Evolutionary conservation across 1,140 invertebrate genomes (phyloP).

Genomic region (Drosophila seguyi): DNA sequence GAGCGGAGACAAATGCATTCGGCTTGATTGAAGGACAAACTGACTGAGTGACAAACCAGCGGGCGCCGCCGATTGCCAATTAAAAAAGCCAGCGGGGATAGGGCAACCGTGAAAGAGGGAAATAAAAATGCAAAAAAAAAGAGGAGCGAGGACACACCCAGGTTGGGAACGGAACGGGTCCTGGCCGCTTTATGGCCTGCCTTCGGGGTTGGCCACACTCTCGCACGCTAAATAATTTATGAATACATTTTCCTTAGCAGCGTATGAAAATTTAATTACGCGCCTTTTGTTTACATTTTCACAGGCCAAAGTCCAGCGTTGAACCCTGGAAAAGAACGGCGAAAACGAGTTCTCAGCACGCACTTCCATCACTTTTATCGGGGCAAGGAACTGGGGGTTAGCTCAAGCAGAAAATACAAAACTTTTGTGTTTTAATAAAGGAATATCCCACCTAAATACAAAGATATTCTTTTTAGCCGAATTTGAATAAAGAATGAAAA

Average conservation of each 20-base stretch:
- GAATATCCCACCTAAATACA: neutral
- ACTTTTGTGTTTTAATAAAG: slow-evolving; percentile 11
- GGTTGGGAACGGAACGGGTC: neutral
- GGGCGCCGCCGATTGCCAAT: slow-evolving; percentile 66
- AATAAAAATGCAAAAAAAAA: slow-evolving; percentile 35
- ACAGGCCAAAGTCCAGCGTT: slow-evolving; percentile 53
- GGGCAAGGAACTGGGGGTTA: neutral
- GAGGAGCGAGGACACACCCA: slow-evolving; percentile 30
- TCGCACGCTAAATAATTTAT: slow-evolving; percentile 64
- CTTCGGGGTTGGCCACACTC: slow-evolving; percentile 48
- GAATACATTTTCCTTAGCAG: slow-evolving; percentile 57
- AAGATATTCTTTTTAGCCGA: neutral
- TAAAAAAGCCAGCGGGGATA: slow-evolving; percentile 45
- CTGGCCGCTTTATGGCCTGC: slow-evolving; percentile 22
- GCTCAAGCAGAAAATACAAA: slow-evolving; percentile 16
- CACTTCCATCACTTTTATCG: slow-evolving; percentile 18
- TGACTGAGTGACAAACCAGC: slow-evolving; percentile 36
- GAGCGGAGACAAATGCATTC: slow-evolving; percentile 49
- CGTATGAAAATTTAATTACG: slow-evolving; percentile 79
- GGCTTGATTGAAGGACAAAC: slow-evolving; percentile 55
- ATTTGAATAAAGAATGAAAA: neutral
- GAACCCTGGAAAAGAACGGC: neutral
- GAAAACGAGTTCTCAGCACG: slow-evolving; percentile 62
- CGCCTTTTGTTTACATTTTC: slow-evolving; percentile 75
- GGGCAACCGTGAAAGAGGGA: slow-evolving; percentile 15